Evolutionary conservation across 1,140 invertebrate genomes (phyloP).

Genomic region (Pseudomyrmex gracilis): DNA sequence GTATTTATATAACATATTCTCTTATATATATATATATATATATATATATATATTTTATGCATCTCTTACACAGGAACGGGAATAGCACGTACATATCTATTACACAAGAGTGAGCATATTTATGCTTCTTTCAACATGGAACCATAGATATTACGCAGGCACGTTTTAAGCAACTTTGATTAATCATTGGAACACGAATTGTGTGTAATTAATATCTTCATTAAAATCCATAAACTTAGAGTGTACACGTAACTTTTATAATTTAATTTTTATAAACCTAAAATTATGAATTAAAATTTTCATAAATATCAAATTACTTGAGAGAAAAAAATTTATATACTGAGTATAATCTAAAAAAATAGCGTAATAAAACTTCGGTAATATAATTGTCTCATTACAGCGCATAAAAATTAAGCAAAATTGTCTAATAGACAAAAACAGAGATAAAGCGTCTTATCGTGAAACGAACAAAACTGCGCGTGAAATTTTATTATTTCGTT

Average conservation of each 20-base stretch:
- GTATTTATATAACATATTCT: slow-evolving; percentile 31
- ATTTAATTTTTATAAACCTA: not conserved
- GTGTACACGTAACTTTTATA: not conserved
- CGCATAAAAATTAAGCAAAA: not conserved
- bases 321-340: too few species aligned
- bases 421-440: not conserved
- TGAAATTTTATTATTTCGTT: not conserved
- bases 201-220: not conserved
- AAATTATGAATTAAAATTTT: not conserved
- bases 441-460: not conserved
- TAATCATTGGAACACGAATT: not conserved
- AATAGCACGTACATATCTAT: slow-evolving; percentile 33
- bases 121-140: slow-evolving; percentile 7
- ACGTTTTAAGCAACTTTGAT: not conserved
- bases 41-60: not conserved
- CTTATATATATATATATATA: too few species aligned
- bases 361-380: not conserved
- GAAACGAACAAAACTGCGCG: not conserved
- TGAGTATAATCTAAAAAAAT: not conserved
- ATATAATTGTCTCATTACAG: not conserved
- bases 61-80: slow-evolving; percentile 9
- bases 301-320: not conserved
- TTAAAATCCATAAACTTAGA: not conserved
- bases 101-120: slow-evolving; percentile 21
- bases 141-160: slow-evolving; percentile 9